phyloP scores from a whole-genome alignment of 2,797 vertebrate genomes.

The Podarcis siculus region DNA sequence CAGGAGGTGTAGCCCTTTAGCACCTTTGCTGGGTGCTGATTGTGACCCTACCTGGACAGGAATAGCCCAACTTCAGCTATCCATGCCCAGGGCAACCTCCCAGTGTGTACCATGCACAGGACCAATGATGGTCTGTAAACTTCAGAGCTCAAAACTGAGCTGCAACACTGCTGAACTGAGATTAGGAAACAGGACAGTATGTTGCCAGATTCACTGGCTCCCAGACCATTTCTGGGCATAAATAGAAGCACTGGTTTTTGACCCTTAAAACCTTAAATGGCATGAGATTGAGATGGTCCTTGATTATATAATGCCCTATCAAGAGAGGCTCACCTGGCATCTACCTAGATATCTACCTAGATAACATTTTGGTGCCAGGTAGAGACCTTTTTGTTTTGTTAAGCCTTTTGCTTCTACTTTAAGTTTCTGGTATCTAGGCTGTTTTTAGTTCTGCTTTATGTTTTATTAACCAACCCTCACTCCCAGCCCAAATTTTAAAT shows the following conservation, averaged over 20 bases:
- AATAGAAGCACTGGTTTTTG: neutral
- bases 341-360: neutral
- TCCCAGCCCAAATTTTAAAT: neutral
- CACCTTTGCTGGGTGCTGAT: no score
- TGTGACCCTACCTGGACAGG: no score
- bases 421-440: neutral
- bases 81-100: no score
- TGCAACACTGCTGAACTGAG: no score
- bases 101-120: no score
- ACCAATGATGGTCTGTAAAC: no score
- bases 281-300: neutral
- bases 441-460: neutral
- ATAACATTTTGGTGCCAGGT: neutral
- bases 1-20: no score
- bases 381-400: neutral
- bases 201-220: neutral
- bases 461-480: neutral
- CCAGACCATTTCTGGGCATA: neutral
- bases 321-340: neutral
- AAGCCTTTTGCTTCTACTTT: neutral
- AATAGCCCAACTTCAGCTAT: no score
- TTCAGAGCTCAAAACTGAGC: no score
- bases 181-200: no score
- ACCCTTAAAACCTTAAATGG: neutral
- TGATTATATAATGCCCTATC: neutral